Evolutionary conservation across 2,113 vertebrate genomes (phyloP), one percentile per base, ranked within the genome.

Genomic region (Cyphomyrus plagiostoma): DNA sequence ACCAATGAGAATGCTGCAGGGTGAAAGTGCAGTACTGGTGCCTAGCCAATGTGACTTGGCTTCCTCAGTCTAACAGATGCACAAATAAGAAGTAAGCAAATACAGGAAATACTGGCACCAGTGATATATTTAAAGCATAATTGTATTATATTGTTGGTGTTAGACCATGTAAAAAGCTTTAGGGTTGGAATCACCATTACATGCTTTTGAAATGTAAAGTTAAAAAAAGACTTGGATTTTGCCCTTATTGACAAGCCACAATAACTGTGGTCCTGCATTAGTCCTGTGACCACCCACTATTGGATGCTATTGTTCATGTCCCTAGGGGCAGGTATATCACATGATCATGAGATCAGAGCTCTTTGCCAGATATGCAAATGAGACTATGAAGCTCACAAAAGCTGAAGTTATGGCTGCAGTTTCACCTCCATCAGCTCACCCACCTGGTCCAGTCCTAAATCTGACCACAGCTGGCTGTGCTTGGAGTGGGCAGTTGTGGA

Each of bases 21-120:
- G 42, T 48, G 88, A 49, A 50, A 89, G 85, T 49, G 66, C 66
- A 87, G 88, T 90, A 77, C 46, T 39, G 62, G 58, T 70, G 30
- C 30, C n/a, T 35, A 9, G 15, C 53, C n/a, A 46, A 17, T 23
- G n/a, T 9, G 56, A 9, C 10, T 86, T 42, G 45, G 30, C 1
- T 26, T n/a, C 11, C 21, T 30, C 49, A 46, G 2, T 11, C 48
- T 35, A 89, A 10, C 15, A 7, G 46, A 19, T 50, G n/a, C 39
- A 15, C 77, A 80, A 89, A n/a, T 46, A 53, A 85, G 23, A 30
- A 58, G 56, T 45, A 90, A 45, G 56, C 50, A 85, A 82, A 62
- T 39, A 70, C 82, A 66, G 82, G 49, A 45, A 66, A 52, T 90
- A 53, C 13, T 87, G 30, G 82, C 85, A 26, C 30, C 49, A 87